Conservation (phyloP, 2,113 vertebrate genomes). For the Stigmatopora nigra region DNA sequence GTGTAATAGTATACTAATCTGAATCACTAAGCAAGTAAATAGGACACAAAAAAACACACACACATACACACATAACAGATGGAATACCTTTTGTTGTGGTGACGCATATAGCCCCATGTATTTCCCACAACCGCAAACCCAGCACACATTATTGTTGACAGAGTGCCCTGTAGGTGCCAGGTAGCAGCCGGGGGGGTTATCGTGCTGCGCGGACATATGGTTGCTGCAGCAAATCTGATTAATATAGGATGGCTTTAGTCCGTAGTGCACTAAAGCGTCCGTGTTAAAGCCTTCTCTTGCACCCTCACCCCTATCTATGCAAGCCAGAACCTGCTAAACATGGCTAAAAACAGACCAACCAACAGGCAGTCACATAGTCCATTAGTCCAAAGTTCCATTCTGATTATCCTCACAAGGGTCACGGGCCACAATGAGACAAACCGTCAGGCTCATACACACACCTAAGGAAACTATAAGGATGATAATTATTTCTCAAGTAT, state of each 20-base stretch:
- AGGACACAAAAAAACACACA: too few species aligned
- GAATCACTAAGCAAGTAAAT: too few species aligned
- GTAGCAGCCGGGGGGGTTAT: constrained; percentile 60
- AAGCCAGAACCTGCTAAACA: constrained; percentile 40
- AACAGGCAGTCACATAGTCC: constrained; percentile 61
- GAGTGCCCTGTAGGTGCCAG: constrained; percentile 49
- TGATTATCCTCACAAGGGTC: too few species aligned
- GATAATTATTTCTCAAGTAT: too few species aligned
- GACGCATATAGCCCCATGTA: constrained; percentile 54
- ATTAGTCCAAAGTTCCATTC: not conserved
- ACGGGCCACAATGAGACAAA: too few species aligned
- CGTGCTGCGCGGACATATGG: constrained; percentile 74
- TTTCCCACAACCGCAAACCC: constrained; percentile 34
- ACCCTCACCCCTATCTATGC: constrained; percentile 21
- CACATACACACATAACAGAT: constrained; percentile 43
- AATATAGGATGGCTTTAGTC: constrained; percentile 63
- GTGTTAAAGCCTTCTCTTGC: constrained; percentile 45
- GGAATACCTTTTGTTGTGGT: constrained; percentile 37
- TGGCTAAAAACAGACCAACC: constrained; percentile 67
- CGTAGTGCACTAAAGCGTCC: constrained; percentile 62
- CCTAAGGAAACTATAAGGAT: too few species aligned
- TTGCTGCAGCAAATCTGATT: constrained; percentile 70
- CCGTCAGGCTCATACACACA: too few species aligned
- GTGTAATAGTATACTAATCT: not conserved
- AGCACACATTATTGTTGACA: constrained; percentile 34